phyloP scores from a whole-genome alignment of 1,140 invertebrate genomes.

The Caenorhabditis inopinata region DNA sequence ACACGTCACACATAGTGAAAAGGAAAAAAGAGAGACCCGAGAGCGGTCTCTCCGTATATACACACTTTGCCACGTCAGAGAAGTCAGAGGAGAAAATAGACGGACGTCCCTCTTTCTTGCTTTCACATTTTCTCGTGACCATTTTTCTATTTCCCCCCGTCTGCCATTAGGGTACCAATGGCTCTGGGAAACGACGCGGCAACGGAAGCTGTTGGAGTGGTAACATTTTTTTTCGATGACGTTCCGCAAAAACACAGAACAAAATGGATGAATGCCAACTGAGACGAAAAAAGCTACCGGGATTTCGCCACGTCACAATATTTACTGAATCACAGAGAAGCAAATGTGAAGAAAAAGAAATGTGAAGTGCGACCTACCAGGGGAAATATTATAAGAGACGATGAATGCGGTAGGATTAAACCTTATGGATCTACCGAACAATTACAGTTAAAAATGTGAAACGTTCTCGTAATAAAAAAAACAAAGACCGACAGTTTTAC shows the following conservation, averaged over 20 bases:
- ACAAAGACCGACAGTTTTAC: no score
- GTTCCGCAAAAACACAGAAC: neutral
- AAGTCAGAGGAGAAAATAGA: slow-evolving; percentile 25
- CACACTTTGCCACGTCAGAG: slow-evolving; percentile 33
- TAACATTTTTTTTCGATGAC: neutral
- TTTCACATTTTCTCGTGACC: slow-evolving; percentile 16
- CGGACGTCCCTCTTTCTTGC: slow-evolving; percentile 28
- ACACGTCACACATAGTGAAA: neutral
- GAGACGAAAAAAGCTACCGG: no score
- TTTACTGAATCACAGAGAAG: neutral
- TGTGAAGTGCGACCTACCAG: no score
- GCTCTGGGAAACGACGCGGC: slow-evolving; percentile 21
- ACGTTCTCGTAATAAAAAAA: no score
- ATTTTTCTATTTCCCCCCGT: slow-evolving; percentile 20
- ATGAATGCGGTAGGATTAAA: no score
- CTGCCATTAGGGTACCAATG: slow-evolving; percentile 29
- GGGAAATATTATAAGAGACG: no score
- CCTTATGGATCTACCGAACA: no score
- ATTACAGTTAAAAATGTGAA: no score
- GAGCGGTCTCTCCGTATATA: slow-evolving; percentile 22
- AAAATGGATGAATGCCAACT: no score
- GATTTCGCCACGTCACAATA: neutral
- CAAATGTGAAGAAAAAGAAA: no score
- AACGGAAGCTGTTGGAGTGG: neutral
- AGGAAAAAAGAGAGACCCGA: slow-evolving; percentile 5